A percentile compares a stretch with the other conserved stretches of the same genome.
These are phyloP conservation scores for Lipophrys pholis DNA, from an alignment of 2,113 vertebrate genomes.

Conservation along the genomic window DNA sequence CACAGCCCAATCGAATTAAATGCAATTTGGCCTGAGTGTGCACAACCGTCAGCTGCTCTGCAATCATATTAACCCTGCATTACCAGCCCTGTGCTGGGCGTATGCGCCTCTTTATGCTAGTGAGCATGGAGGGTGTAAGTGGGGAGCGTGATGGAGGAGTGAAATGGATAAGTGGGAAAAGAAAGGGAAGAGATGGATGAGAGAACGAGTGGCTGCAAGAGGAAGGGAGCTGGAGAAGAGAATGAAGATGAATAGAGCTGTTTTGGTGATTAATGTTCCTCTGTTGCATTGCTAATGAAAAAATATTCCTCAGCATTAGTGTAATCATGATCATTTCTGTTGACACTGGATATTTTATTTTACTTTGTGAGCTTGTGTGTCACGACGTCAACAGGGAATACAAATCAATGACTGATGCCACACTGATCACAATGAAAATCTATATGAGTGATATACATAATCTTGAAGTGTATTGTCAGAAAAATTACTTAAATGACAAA, in stretches of 20 bases:
- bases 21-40: constrained; percentile 92
- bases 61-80: constrained; percentile 94
- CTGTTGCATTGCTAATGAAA: constrained; percentile 56
- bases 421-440: background rate
- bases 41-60: constrained; percentile 90
- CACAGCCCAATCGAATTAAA: constrained; percentile 94
- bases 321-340: constrained; percentile 51
- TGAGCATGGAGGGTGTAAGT: constrained; percentile 31
- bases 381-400: background rate
- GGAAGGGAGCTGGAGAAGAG: constrained; percentile 36
- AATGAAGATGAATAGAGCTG: constrained; percentile 60
- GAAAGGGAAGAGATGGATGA: constrained; percentile 49
- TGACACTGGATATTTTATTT: constrained; percentile 40
- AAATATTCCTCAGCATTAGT: constrained; percentile 53
- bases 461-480: no score
- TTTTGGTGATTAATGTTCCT: constrained; percentile 60
- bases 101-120: constrained; percentile 26
- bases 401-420: background rate
- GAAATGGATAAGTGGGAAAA: constrained; percentile 69
- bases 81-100: constrained; percentile 79
- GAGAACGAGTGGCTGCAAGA: constrained; percentile 29
- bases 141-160: constrained; percentile 51
- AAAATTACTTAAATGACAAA: background rate
- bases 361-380: constrained; percentile 30
- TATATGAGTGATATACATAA: background rate